Conservation (phyloP, 2,797 vertebrate species). For the Xenops minutus region DNA sequence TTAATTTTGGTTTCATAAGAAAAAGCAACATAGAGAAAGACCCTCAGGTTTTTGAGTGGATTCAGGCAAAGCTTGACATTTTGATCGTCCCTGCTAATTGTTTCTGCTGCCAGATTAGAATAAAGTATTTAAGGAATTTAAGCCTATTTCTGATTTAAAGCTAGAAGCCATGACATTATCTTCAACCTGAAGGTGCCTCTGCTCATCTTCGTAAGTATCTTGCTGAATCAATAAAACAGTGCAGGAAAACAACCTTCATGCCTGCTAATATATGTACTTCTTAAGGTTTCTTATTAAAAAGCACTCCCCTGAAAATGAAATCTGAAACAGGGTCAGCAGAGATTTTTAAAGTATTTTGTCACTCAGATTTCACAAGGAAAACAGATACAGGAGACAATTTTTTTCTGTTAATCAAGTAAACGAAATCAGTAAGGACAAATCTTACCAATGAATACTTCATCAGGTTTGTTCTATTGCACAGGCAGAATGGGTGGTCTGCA, state of each 20-base stretch:
- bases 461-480: not conserved
- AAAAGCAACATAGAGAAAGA: not conserved
- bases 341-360: not conserved
- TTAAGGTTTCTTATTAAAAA: not conserved
- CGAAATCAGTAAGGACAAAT: not conserved
- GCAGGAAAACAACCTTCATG: not conserved
- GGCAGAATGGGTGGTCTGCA: not conserved
- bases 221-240: not conserved
- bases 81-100: not conserved
- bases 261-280: not conserved
- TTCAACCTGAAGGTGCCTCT: not conserved
- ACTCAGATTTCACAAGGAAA: not conserved
- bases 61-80: not conserved
- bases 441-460: not conserved
- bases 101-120: not conserved
- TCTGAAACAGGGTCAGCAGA: not conserved
- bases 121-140: not conserved
- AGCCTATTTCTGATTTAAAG: not conserved
- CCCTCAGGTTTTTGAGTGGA: not conserved
- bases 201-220: not conserved
- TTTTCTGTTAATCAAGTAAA: not conserved
- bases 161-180: not conserved
- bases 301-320: not conserved
- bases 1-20: not conserved
- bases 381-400: not conserved